Evolutionary conservation across 2,888 invertebrate species (phyloP).

Genomic region (Toxonevra muliebris): DNA sequence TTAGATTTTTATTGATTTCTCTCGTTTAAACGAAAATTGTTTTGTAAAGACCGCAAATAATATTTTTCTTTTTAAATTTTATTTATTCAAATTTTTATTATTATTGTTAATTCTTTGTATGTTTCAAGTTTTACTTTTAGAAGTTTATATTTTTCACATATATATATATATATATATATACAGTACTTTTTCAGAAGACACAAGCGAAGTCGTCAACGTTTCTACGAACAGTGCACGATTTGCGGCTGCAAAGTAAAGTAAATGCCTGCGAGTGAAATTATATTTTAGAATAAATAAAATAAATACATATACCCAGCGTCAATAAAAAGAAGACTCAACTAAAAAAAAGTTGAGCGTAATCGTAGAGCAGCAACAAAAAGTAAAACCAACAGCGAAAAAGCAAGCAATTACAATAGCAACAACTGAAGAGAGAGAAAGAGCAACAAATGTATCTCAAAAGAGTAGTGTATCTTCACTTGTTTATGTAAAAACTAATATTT

Average conservation of each 20-base stretch:
- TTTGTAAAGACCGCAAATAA: conserved; percentile 24
- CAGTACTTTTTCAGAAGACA: conserved; percentile 25
- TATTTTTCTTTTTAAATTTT: not conserved
- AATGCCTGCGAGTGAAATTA: conserved; percentile 11
- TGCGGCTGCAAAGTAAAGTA: conserved; percentile 37
- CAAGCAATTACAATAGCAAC: not conserved
- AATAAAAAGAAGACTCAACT: too few species aligned
- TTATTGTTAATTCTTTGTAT: conserved; percentile 18
- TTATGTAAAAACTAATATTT: too few species aligned
- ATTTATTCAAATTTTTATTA: conserved; percentile 1
- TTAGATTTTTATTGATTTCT: not conserved
- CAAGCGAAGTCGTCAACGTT: conserved; percentile 46
- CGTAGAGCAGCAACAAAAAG: not conserved
- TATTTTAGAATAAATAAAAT: too few species aligned
- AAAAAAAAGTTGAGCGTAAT: too few species aligned
- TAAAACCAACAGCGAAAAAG: not conserved
- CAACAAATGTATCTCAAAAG: too few species aligned
- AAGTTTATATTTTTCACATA: conserved; percentile 17
- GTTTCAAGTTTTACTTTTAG: conserved; percentile 29
- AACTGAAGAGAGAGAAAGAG: not conserved
- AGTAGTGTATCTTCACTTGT: too few species aligned
- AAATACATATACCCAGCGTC: too few species aligned
- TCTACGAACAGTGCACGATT: conserved; percentile 44
- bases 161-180: conserved; percentile 16
- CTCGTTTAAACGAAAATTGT: not conserved